Evolutionary conservation across 2,888 invertebrate species (phyloP), one percentile per base, ranked within the genome.

Genomic region (Epistrophe grossulariae): DNA sequence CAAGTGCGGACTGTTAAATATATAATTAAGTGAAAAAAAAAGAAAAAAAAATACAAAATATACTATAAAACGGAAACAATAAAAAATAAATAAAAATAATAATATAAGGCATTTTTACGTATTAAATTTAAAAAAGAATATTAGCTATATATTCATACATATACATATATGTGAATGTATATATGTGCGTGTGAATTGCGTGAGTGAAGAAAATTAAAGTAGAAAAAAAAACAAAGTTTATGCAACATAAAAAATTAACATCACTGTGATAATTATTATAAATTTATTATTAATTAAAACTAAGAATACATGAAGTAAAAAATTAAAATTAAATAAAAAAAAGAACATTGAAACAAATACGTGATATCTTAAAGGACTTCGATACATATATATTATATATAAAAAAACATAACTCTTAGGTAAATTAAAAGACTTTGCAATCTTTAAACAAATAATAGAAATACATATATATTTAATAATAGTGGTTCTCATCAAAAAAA

Each of bases 191-290:
- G 92, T 91, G 91, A 91, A 91, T 91, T 91, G 89, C 91, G 91
- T 91, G 90, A 91, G 91, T 91, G 90, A 91, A 90, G 89, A 89
- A 89, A 89, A 89, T 88, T 88, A 82, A 88, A 82, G 38, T 74
- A 88, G 90, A 35, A 84, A 90, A 35, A 84, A 90, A 91, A 91
- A 92, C 89, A 92, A 92, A 92, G 92, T 92, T 91, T 91, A 92
- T 92, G 91, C 91, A 92, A 92, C 91, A 92, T 93, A 88, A 87
- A 87, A 87, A 81, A 88, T 91, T 92, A 92, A 92, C 92, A 92
- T 91, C 92, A 92, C 92, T 92, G 92, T 92, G 92, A 92, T 92
- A 92, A 92, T 92, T 92, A 92, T 92, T 92, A 91, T 92, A 92
- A 92, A 92, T 92, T 92, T 92, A 92, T 91, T 92, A 92, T 90